Base-by-base conservation (phyloP, 2,797 vertebrate species). In the Sarcophilus harrisii region DNA sequence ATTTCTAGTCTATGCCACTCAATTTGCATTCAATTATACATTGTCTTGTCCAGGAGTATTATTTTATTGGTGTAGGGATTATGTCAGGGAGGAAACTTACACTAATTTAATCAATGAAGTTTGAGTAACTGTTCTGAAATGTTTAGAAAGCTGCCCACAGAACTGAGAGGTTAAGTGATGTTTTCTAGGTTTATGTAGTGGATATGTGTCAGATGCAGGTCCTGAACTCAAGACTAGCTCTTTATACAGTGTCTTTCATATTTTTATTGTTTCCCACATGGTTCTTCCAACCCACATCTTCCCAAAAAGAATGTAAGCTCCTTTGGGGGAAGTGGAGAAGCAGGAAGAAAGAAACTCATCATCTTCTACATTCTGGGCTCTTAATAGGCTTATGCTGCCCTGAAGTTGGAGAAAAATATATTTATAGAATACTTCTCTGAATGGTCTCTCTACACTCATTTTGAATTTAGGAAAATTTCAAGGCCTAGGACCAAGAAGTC, bases 1-100 rank as follows among this genome's bases (percentile, higher is more conserved):
- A 94, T 6, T 62, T 30, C n/a, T 1, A 94, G 54, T 91, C 32
- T 18, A 18, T 38, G 55, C 38, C 94, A 89, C 92, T 92, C 45
- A 66, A 93, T 57, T 90, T 91, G 52, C 91, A 58, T 21, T 59
- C 90, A 92, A 87, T 12, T 94, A 13, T 90, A 93, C 66, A 58
- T n/a, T 91, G 3, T 27, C 30, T 49, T 93, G 57, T 89, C 90
- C 58, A 57, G 91, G 5, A 30, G 93, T 54, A 45, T 91, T 91
- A 30, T 89, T 95, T n/a, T 92, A 87, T 45, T 87, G 38, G 21
- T 49, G 3, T 45, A 87, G 9, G 38, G 9, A 87, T 81, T n/a
- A 27, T 45, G 1, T 38, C 21, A 87, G 73, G 21, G 9, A 87
- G 9, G 9, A 87, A 49, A 49, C 24, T 49, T 87, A n/a, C 2